Conservation (phyloP, 92 coral and sea anemone genomes). For the Zoanthus gigantus region DNA sequence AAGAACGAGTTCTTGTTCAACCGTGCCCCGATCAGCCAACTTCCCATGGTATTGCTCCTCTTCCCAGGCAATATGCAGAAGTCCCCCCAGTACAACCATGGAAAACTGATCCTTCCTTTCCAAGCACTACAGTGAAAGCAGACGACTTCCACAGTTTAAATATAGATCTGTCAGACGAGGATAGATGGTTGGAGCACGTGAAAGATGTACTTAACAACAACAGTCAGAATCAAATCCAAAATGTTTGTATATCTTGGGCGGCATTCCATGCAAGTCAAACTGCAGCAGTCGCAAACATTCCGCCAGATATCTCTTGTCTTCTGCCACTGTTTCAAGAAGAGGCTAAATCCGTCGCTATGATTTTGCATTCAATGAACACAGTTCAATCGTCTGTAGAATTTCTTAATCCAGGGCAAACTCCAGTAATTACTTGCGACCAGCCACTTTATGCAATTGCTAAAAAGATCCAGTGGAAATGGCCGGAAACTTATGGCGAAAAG, state of each 20-base stretch:
- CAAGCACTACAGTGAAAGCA: conserved; percentile 33
- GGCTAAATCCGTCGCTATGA: conserved; percentile 36
- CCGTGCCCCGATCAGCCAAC: background rate
- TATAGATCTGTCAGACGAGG: conserved; percentile 16
- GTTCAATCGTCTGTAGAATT: background rate
- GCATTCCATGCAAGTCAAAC: conserved; percentile 61
- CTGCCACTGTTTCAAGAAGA: conserved; percentile 45
- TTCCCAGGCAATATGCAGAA: conserved; percentile 45
- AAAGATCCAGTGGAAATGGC: conserved; percentile 37
- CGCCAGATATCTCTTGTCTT: conserved; percentile 33
- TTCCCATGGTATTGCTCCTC: conserved; percentile 21
- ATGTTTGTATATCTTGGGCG: conserved; percentile 50
- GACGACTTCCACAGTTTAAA: background rate
- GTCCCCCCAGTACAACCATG: conserved; percentile 47
- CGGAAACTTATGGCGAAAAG: conserved; percentile 30
- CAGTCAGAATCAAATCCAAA: background rate
- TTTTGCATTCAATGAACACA: conserved; percentile 43
- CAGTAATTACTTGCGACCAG: conserved; percentile 32
- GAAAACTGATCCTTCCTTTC: conserved; percentile 50
- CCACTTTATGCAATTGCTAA: conserved; percentile 29
- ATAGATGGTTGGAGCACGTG: conserved; percentile 55
- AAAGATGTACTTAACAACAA: conserved; percentile 29
- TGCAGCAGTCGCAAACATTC: conserved; percentile 8
- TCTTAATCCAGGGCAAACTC: conserved; percentile 52
- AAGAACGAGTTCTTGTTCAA: background rate